Base-by-base conservation (phyloP, 1,140 invertebrate genomes). In the Trissolcus basalis region DNA sequence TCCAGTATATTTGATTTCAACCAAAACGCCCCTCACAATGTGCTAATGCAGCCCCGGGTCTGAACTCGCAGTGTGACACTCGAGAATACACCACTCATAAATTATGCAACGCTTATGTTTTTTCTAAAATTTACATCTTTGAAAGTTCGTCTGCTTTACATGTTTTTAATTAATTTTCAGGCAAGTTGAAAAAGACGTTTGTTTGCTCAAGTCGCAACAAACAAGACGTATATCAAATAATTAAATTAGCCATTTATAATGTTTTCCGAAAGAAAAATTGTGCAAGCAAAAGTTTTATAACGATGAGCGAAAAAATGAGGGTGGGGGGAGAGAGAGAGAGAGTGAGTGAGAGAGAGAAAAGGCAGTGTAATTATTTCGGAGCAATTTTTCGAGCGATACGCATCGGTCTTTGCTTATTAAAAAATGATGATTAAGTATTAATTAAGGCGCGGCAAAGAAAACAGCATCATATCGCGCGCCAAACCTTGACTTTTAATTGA, bases 401-500 rank as follows among this genome's bases (percentile, higher is more conserved):
- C 50, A 77, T 72, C 75, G 35, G 68, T 67, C 53, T 64, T 45
- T 59, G 61, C 58, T 69, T 72, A 69, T 72, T 72, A 72, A 73
- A 77, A 69, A 75, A 64, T 77, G 47, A 72, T 63, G 50, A 72
- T 72, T 63, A 77, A 73, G 64, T 72, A 77, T 73, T 77, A 68
- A 77, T 77, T 77, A 71, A 1, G 65, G 63, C 47, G 45, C 61
- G 41, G 74, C 51, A 71, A 77, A 75, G 64, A 36, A 58, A 56
- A 53, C 63, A 58, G 68, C 61, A 71, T 65, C 65, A 56, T 50
- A 77, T 71, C 69, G 68, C 64, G 75, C 64, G 72, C 69, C 69
- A 67, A 77, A 77, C 75, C 75, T 72, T 77, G 69, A 69, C 63
- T 77, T 77, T 72, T 77, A 77, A 77, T 77, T 77, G 75, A 77